These are phyloP conservation scores for Trachops cirrhosus DNA, from an alignment of 2,797 vertebrate species.

Conservation along the genomic window DNA sequence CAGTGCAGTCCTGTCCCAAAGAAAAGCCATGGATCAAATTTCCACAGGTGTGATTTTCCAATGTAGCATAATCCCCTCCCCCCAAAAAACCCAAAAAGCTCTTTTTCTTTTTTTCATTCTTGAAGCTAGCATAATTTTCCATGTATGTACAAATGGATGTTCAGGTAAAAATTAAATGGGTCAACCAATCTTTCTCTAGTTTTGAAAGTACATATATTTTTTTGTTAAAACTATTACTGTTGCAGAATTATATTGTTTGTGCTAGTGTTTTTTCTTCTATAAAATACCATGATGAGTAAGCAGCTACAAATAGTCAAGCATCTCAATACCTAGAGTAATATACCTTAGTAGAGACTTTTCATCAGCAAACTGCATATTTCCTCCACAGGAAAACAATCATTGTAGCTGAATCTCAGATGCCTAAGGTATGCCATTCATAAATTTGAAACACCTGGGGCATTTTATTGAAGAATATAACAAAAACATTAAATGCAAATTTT, in stretches of 20 bases:
- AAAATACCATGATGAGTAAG: not conserved
- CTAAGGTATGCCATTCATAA: not conserved
- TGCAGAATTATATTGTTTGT: not conserved
- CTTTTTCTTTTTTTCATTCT: not conserved
- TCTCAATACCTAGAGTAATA: conserved; percentile 27
- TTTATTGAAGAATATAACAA: not conserved
- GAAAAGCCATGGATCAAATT: not conserved
- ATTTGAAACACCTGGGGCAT: not conserved
- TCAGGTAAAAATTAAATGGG: not conserved
- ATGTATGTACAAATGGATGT: not conserved
- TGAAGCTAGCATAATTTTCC: not conserved
- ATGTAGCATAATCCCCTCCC: not conserved
- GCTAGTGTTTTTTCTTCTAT: not conserved
- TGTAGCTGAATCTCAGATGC: not conserved
- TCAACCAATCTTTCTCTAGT: not conserved
- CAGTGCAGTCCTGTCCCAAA: not conserved
- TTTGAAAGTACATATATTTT: conserved; percentile 9
- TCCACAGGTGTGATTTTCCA: not conserved
- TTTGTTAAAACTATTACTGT: not conserved
- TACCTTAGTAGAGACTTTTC: not conserved
- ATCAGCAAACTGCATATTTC: not conserved
- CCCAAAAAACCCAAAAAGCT: not conserved
- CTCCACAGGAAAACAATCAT: conserved; percentile 18
- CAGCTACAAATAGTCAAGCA: not conserved
- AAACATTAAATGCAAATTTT: not conserved